phyloP scores from a whole-genome alignment of 2,797 vertebrate genomes.

The Sebastiscus albofasciatus region DNA sequence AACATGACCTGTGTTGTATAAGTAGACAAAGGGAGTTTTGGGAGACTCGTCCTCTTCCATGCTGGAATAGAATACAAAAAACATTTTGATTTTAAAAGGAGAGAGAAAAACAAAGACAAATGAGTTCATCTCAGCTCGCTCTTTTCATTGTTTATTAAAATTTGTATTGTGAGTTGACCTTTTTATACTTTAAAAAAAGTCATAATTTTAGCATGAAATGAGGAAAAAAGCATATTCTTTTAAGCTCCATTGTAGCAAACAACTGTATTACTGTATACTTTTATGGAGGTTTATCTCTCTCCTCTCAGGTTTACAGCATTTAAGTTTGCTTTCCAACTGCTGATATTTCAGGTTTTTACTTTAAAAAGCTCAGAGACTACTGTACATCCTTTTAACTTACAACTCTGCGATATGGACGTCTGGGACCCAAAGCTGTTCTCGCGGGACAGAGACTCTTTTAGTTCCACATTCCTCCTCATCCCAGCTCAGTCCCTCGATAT shows the following conservation, averaged over 20 bases:
- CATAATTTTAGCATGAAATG: not conserved
- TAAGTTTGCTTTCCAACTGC: not conserved
- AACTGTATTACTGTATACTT: not conserved
- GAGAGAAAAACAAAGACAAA: not conserved
- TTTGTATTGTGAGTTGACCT: not conserved
- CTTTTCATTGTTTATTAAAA: not conserved
- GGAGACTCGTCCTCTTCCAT: conserved; percentile 71
- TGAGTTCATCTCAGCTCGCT: not conserved
- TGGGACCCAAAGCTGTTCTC: conserved; percentile 65
- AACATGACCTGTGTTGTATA: conserved; percentile 70
- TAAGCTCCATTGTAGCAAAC: not conserved
- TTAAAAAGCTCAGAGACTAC: not conserved
- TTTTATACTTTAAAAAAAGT: not conserved
- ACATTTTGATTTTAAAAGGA: not conserved
- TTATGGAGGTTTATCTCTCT: not conserved
- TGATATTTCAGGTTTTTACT: not conserved
- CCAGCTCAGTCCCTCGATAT: conserved; percentile 67
- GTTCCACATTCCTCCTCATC: conserved; percentile 66
- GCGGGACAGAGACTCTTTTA: conserved; percentile 45
- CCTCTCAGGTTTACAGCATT: not conserved
- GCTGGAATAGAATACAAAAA: conserved; percentile 48
- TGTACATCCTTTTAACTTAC: conserved; percentile 35
- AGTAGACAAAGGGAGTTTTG: conserved; percentile 67
- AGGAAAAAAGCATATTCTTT: not conserved
- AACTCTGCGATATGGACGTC: conserved; percentile 55